These are phyloP conservation scores for Noctua janthe DNA, from an alignment of 2,888 invertebrate species.

Conservation along the genomic window DNA sequence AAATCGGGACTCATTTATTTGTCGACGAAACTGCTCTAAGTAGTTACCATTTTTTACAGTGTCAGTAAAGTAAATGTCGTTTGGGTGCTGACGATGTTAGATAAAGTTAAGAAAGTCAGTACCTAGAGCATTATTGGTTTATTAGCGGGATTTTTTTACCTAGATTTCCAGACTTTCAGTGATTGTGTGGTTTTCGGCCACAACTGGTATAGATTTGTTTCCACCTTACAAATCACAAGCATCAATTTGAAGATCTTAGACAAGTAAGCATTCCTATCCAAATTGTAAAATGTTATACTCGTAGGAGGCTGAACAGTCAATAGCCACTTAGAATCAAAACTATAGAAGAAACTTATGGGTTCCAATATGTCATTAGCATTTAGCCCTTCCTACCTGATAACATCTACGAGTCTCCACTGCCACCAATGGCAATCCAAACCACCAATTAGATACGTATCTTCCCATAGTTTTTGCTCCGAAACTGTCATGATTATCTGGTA, in stretches of 20 bases:
- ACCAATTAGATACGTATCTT: conserved; percentile 11
- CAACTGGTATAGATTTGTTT: neutral
- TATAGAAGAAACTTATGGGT: neutral
- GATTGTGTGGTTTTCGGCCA: neutral
- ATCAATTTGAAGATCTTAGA: neutral
- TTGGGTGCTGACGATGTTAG: neutral
- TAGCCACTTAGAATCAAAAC: neutral
- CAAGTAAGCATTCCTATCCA: neutral
- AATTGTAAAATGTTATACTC: too few species aligned
- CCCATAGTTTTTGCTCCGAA: conserved; percentile 21
- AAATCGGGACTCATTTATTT: conserved; percentile 45
- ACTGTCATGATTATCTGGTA: conserved; percentile 1
- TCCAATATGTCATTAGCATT: conserved; percentile 2
- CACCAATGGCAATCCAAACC: neutral
- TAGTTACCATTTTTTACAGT: conserved; percentile 4
- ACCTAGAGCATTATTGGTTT: neutral
- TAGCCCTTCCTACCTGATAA: conserved; percentile 9
- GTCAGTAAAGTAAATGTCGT: conserved; percentile 9
- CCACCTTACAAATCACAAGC: neutral
- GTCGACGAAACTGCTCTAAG: conserved; percentile 32
- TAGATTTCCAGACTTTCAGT: neutral
- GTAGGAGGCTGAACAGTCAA: neutral
- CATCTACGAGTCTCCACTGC: conserved; percentile 13
- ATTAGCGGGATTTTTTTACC: neutral
- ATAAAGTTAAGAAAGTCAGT: neutral